A percentile compares a stretch with the other conserved stretches of the same genome.
phyloP scores from a whole-genome alignment of 2,113 vertebrate species.

The Oplegnathus fasciatus region DNA sequence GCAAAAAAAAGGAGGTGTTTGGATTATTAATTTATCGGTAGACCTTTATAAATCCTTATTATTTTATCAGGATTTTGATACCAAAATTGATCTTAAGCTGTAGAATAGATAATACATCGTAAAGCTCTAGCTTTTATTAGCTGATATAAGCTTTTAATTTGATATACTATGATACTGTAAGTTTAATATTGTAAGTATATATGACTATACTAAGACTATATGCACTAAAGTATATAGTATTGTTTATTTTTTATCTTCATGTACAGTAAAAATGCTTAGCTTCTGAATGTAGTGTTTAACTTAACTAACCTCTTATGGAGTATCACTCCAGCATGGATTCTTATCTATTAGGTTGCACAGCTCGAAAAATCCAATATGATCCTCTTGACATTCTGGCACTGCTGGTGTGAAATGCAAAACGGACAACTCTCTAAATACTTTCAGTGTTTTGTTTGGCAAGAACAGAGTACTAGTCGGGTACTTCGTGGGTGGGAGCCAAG shows the following conservation, averaged over 20 bases:
- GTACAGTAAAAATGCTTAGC: background rate
- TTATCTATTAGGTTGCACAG: slow-evolving; percentile 21
- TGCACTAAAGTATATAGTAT: no score
- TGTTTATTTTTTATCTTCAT: slow-evolving; percentile 6
- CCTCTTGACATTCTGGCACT: slow-evolving; percentile 43
- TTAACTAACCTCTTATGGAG: slow-evolving; percentile 14
- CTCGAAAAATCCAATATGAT: slow-evolving; percentile 39
- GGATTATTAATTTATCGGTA: background rate
- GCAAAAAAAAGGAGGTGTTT: background rate
- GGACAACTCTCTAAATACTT: slow-evolving; percentile 49
- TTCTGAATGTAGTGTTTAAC: slow-evolving; percentile 11
- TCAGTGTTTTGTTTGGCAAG: slow-evolving; percentile 54
- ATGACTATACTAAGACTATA: no score
- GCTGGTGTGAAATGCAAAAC: slow-evolving; percentile 43
- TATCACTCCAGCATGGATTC: slow-evolving; percentile 15
- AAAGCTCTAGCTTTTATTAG: background rate
- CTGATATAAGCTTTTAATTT: background rate
- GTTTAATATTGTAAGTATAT: background rate
- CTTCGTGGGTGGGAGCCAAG: slow-evolving; percentile 49
- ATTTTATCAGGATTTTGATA: background rate
- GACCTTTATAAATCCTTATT: background rate
- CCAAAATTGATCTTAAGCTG: background rate
- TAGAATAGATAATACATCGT: background rate
- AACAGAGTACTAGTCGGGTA: slow-evolving; percentile 15
- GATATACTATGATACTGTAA: background rate